Evolutionary conservation across 2,888 invertebrate genomes (phyloP).

Genomic region (Anodontia alba): DNA sequence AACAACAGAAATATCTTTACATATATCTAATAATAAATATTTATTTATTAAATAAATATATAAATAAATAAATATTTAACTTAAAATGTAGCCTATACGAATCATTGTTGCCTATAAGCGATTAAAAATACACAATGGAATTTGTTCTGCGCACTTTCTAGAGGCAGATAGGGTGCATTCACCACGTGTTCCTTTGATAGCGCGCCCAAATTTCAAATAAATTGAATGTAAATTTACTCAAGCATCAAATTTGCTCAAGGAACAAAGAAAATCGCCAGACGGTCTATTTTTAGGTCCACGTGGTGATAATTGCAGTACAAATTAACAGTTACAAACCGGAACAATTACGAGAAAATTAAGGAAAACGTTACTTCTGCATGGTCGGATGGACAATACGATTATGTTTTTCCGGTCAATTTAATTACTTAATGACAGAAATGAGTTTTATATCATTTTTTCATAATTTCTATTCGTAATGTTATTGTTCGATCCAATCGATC

Average conservation of each 20-base stretch:
- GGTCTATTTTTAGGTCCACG: constrained; percentile 64
- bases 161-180: no score
- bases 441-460: neutral
- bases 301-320: constrained; percentile 26
- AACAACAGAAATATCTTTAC: no score
- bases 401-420: neutral
- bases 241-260: neutral
- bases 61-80: no score
- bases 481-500: constrained; percentile 40
- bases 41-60: no score
- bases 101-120: no score
- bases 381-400: neutral
- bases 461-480: constrained; percentile 42
- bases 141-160: no score
- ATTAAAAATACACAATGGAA: no score
- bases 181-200: neutral
- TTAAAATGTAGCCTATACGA: no score
- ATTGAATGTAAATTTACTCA: neutral
- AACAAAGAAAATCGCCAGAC: constrained; percentile 51
- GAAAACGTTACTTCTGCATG: neutral
- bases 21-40: no score
- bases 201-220: constrained; percentile 1
- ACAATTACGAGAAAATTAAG: neutral
- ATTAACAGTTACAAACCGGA: neutral
- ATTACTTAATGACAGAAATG: neutral